phyloP scores from a whole-genome alignment of 1,140 invertebrate genomes.

The Drosophila jambulina region DNA sequence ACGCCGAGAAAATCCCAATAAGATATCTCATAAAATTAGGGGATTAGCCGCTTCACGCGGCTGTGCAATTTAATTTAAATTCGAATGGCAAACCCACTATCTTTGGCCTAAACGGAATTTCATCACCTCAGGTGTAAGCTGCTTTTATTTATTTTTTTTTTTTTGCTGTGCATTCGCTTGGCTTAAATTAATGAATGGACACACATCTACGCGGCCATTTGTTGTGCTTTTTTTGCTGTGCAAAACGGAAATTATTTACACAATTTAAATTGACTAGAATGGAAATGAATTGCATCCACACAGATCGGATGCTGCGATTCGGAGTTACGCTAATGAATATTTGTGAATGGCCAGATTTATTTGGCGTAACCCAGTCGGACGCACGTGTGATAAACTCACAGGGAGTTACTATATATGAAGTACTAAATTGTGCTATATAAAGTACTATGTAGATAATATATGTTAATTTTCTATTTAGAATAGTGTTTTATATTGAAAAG shows the following conservation, averaged over 20 bases:
- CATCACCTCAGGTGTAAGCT: constrained; percentile 2
- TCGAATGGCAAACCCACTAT: constrained; percentile 21
- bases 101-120: constrained; percentile 6
- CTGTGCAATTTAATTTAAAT: constrained; percentile 10
- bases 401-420: not conserved
- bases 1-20: constrained; percentile 46
- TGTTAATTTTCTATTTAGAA: too few relatives aligned
- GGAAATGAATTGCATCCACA: constrained; percentile 48
- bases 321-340: constrained; percentile 36
- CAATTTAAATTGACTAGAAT: constrained; percentile 71
- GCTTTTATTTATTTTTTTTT: not conserved
- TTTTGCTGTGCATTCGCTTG: constrained; percentile 39
- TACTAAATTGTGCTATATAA: not conserved
- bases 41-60: constrained; percentile 8
- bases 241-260: constrained; percentile 81
- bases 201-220: constrained; percentile 22
- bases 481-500: too few relatives aligned
- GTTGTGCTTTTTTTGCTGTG: constrained; percentile 28
- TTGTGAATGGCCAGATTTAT: constrained; percentile 48
- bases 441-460: not conserved
- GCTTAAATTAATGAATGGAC: constrained; percentile 44
- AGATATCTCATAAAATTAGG: not conserved
- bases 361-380: constrained; percentile 17
- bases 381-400: constrained; percentile 7
- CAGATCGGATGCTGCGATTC: constrained; percentile 27